A percentile compares a stretch with the other conserved stretches of the same genome.
Evolutionary conservation across 2,113 vertebrate species (phyloP).

Genomic region (Macrotus californicus): DNA sequence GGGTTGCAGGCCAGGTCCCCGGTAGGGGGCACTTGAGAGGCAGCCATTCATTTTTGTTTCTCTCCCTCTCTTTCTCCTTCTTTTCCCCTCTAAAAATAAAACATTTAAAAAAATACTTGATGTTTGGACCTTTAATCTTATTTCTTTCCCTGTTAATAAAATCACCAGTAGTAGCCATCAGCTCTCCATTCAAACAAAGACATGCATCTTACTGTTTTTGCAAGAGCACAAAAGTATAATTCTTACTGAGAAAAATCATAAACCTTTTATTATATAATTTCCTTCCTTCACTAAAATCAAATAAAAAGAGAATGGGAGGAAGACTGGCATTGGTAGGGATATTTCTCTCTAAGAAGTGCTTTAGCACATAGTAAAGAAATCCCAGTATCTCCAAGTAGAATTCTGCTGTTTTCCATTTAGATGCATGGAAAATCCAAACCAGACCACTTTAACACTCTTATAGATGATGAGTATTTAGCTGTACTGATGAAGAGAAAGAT

Average conservation of each 20-base stretch:
- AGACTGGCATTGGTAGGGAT: background rate
- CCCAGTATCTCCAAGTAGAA: background rate
- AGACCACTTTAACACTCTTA: background rate
- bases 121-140: background rate
- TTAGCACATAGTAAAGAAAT: background rate
- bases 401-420: background rate
- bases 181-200: background rate
- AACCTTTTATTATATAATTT: constrained; percentile 35
- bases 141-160: constrained; percentile 7
- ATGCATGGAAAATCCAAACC: background rate
- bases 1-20: too few species aligned
- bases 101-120: background rate
- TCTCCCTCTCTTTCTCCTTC: too few species aligned
- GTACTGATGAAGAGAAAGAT: background rate
- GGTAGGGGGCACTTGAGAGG: too few species aligned
- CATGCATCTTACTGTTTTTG: background rate
- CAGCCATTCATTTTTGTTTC: too few species aligned
- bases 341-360: background rate
- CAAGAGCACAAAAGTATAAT: constrained; percentile 13
- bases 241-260: constrained; percentile 11
- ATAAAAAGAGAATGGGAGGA: background rate
- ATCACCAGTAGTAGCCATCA: background rate
- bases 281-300: background rate
- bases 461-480: background rate
- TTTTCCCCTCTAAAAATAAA: too few species aligned